phyloP scores from a whole-genome alignment of 2,797 vertebrate genomes.

The Darevskia mixta region DNA sequence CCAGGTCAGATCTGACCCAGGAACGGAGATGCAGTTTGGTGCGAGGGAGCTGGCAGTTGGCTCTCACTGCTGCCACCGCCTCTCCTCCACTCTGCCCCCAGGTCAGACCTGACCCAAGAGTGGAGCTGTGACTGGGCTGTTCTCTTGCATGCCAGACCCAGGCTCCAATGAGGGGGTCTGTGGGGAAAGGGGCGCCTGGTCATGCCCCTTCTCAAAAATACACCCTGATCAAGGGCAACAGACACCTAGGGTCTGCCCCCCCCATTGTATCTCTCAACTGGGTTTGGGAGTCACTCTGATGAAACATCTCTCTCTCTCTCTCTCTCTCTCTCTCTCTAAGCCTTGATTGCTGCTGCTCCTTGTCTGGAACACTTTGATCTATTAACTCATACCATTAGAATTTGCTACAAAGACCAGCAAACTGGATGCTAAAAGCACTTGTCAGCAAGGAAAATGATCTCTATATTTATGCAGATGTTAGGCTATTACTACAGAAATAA shows the following conservation, averaged over 20 bases:
- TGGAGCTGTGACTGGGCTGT: too few species aligned
- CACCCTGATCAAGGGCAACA: not conserved
- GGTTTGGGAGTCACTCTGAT: not conserved
- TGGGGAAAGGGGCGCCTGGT: too few species aligned
- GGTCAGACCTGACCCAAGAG: too few species aligned
- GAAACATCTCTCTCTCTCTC: not conserved
- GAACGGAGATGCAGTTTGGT: too few species aligned
- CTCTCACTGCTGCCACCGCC: too few species aligned
- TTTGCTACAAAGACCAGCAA: constrained; percentile 27
- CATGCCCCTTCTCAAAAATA: too few species aligned
- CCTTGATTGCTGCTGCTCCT: not conserved
- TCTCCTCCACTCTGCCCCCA: too few species aligned
- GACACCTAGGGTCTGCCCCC: too few species aligned
- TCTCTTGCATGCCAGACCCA: too few species aligned
- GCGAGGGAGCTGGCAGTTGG: too few species aligned
- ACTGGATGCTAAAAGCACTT: not conserved
- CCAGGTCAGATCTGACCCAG: too few species aligned
- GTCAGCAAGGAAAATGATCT: not conserved
- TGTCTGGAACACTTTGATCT: not conserved
- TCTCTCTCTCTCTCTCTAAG: not conserved
- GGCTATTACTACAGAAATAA: not conserved
- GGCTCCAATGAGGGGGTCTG: too few species aligned
- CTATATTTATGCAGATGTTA: not conserved
- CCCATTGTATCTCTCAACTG: not conserved
- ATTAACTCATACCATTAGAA: not conserved